phyloP scores from a whole-genome alignment of 2,797 vertebrate genomes.

The Sebastiscus tertius region DNA sequence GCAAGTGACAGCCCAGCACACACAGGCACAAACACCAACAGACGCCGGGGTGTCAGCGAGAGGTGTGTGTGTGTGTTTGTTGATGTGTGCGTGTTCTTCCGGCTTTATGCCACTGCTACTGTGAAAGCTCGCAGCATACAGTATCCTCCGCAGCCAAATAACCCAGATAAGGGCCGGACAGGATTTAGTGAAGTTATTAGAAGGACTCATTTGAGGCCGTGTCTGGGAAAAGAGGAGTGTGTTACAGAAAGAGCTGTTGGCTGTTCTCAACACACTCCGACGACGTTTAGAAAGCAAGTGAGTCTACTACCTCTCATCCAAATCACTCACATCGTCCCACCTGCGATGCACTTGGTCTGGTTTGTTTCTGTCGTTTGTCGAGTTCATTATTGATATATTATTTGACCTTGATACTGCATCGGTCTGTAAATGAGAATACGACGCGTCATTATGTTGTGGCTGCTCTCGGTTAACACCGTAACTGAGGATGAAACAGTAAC shows the following conservation, averaged over 20 bases:
- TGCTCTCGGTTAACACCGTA: constrained; percentile 7
- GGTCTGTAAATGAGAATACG: constrained; percentile 9
- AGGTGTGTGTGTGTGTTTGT: constrained; percentile 25
- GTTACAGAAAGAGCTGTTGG: neutral
- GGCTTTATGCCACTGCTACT: constrained; percentile 8
- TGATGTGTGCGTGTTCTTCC: constrained; percentile 18
- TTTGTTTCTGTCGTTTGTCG: neutral
- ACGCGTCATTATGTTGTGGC: constrained; percentile 27
- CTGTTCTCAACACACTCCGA: neutral
- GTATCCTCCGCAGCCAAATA: constrained; percentile 18
- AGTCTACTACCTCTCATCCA: neutral
- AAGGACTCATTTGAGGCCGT: constrained; percentile 6
- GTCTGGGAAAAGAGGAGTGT: constrained; percentile 13
- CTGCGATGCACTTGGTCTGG: neutral
- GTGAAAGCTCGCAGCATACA: constrained; percentile 20
- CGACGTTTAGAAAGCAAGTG: fast-evolving
- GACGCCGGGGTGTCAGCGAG: constrained; percentile 60
- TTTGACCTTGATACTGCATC: neutral
- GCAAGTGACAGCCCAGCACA: constrained; percentile 69
- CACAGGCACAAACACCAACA: constrained; percentile 64
- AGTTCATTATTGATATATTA: neutral
- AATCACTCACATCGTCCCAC: neutral
- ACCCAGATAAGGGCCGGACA: constrained; percentile 32
- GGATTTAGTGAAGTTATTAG: constrained; percentile 16
- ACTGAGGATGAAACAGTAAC: neutral